These are phyloP conservation scores for Agrotis ipsilon DNA, from an alignment of 2,888 invertebrate species.

Conservation along the genomic window DNA sequence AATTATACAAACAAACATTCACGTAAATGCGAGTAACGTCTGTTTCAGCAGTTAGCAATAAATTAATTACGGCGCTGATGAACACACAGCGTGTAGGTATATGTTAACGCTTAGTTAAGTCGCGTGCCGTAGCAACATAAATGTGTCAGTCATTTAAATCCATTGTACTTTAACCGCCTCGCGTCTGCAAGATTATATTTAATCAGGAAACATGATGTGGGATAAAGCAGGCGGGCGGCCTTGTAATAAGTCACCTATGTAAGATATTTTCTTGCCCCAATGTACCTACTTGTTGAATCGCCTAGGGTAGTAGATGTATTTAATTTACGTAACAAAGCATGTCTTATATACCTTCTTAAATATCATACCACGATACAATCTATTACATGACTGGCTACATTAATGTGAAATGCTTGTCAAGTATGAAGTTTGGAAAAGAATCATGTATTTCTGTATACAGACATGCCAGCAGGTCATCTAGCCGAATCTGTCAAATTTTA, in stretches of 20 bases:
- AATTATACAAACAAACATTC: slow-evolving; percentile 17
- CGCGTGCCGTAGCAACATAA: slow-evolving; percentile 39
- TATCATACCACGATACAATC: not conserved
- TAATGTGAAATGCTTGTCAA: not conserved
- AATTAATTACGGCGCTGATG: slow-evolving; percentile 37
- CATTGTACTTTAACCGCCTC: slow-evolving; percentile 71
- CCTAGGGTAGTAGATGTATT: slow-evolving; percentile 1
- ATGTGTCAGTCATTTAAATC: slow-evolving; percentile 70
- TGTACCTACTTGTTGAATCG: slow-evolving; percentile 54
- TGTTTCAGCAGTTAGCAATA: slow-evolving; percentile 30
- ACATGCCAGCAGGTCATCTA: too few relatives aligned
- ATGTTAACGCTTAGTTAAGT: slow-evolving; percentile 36
- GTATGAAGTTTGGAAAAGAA: slow-evolving; percentile 3
- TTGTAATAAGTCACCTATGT: slow-evolving; percentile 54
- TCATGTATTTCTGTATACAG: too few relatives aligned
- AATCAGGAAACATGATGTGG: slow-evolving; percentile 73
- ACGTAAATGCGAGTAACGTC: slow-evolving; percentile 10
- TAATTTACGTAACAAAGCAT: not conserved
- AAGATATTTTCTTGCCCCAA: slow-evolving; percentile 29
- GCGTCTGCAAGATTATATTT: slow-evolving; percentile 73
- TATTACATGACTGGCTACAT: not conserved
- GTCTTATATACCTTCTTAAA: not conserved
- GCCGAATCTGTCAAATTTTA: too few relatives aligned
- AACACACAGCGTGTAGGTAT: slow-evolving; percentile 31
- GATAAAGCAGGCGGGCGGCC: slow-evolving; percentile 60